Conservation (phyloP, 2,113 vertebrate species). For the Nettapus auritus region DNA sequence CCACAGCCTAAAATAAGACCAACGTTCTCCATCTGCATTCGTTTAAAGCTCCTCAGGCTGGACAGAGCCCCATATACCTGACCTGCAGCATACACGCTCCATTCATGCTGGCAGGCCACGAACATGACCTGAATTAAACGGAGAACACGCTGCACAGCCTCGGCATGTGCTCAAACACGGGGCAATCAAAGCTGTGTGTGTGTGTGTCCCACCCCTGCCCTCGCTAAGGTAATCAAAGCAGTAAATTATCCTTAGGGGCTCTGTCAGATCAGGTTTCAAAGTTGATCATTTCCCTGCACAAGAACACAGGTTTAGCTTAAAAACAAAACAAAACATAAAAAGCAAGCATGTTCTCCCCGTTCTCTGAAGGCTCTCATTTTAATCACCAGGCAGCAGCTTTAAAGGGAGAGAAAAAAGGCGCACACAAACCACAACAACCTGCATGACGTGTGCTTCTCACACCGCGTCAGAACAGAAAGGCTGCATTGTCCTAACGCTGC, state of each 20-base stretch:
- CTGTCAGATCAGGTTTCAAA: constrained; percentile 40
- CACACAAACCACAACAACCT: neutral
- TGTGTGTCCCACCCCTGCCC: neutral
- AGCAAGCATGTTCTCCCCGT: neutral
- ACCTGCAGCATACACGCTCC: neutral
- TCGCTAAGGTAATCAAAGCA: constrained; percentile 1
- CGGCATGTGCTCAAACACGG: accelerated
- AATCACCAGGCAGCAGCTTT: neutral
- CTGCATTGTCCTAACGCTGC: neutral
- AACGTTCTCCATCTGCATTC: neutral
- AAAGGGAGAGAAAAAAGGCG: neutral
- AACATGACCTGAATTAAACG: neutral
- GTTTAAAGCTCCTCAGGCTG: neutral
- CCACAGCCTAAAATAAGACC: neutral
- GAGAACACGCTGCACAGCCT: neutral
- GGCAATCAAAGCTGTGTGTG: neutral
- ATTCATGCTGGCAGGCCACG: neutral
- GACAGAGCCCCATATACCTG: neutral
- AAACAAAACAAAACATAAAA: constrained; percentile 3
- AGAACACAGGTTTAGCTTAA: neutral
- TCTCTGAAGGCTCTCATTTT: neutral
- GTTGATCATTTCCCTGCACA: neutral
- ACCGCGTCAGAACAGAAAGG: neutral
- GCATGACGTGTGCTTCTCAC: neutral
- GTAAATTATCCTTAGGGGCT: neutral